These are phyloP conservation scores for Eupithecia tripunctaria DNA, from an alignment of 2,888 invertebrate species.

Conservation along the genomic window DNA sequence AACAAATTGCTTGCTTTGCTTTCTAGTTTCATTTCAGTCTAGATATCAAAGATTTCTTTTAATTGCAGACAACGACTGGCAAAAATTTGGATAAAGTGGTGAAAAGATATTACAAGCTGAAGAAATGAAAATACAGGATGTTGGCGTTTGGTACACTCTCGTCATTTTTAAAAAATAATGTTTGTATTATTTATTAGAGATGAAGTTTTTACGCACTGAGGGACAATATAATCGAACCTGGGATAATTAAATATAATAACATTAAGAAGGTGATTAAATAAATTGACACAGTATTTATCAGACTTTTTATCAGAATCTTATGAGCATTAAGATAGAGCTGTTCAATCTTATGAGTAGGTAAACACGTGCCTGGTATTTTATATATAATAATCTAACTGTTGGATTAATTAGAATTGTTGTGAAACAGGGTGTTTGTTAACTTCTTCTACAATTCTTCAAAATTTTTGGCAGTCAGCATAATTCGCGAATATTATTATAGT, in stretches of 20 bases:
- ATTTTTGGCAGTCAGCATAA: no score
- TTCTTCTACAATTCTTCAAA: no score
- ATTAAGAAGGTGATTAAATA: not conserved
- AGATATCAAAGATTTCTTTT: slow-evolving; percentile 16
- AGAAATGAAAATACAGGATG: slow-evolving; percentile 44
- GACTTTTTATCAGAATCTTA: not conserved
- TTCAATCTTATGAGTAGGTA: no score
- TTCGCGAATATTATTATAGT: no score
- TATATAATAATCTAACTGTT: no score
- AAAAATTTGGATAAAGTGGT: slow-evolving; percentile 62
- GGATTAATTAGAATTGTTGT: no score
- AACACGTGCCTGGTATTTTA: no score
- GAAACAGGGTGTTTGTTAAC: no score
- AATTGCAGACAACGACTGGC: slow-evolving; percentile 71
- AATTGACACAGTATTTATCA: not conserved
- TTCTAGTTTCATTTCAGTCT: no score
- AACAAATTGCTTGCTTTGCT: no score
- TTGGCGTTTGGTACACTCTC: not conserved
- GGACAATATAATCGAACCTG: not conserved
- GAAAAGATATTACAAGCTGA: slow-evolving; percentile 58
- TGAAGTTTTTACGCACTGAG: not conserved
- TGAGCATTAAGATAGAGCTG: no score
- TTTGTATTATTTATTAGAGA: not conserved
- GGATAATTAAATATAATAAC: not conserved
- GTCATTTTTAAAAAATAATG: slow-evolving; percentile 2